Conservation (phyloP, 1,140 invertebrate genomes). For the Eciton burchellii region DNA sequence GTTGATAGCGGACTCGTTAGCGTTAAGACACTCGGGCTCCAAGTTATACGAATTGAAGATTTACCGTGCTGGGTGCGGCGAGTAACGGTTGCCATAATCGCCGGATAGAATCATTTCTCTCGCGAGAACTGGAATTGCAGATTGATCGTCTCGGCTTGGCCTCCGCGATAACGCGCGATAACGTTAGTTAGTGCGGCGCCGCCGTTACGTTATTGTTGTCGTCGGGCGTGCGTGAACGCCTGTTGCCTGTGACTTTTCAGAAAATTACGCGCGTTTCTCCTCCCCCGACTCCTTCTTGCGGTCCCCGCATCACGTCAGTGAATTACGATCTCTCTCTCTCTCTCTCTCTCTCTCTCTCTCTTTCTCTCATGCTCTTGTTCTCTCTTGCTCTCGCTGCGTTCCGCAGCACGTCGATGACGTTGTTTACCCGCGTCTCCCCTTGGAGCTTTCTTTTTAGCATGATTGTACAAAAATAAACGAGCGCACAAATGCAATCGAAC, state of each 20-base stretch:
- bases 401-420: constrained; percentile 22
- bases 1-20: not conserved
- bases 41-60: not conserved
- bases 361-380: no score
- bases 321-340: not conserved
- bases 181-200: no score
- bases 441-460: constrained; percentile 39
- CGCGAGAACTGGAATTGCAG: not conserved
- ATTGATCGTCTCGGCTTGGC: not conserved
- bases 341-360: not conserved
- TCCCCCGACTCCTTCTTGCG: no score
- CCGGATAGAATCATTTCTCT: no score
- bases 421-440: constrained; percentile 38
- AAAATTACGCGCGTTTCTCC: no score
- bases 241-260: no score
- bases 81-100: no score
- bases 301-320: no score
- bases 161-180: no score
- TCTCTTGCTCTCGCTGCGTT: constrained; percentile 21
- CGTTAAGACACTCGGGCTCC: not conserved
- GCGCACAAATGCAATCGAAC: constrained; percentile 37
- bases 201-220: no score
- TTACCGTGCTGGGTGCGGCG: not conserved
- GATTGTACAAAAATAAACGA: constrained; percentile 59
- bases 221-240: no score